Base-by-base conservation (phyloP, 2,888 invertebrate species). In the Cylindroiulus punctatus region DNA sequence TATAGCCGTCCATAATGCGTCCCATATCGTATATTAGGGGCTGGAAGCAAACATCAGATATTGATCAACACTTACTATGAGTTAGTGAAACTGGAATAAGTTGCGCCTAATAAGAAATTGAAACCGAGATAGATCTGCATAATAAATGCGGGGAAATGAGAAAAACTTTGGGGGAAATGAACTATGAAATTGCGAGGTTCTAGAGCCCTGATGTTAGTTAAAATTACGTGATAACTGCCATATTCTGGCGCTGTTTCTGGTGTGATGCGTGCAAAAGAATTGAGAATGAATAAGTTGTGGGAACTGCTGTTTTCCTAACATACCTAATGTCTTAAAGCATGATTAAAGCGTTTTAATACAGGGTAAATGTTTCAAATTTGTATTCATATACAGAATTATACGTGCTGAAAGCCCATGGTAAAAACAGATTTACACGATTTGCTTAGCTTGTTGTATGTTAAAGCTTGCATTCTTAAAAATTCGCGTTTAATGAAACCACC, bases 41-140 rank as follows among this genome's bases (percentile, higher is more conserved):
- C 57, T 57, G n/a, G 57, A 57, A 57, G 57, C 57, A 57, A 57
- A 57, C 57, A 57, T 19, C 57, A n/a, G 57, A 57, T 57, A 57
- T 57, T 57, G 57, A 57, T 57, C 57, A 57, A 57, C 57, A 57
- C 57, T 57, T 57, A n/a, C 57, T n/a, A 57, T 57, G 57, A 57
- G 57, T 57, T 57, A 57, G n/a, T 57, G n/a, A 19, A 3, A 57
- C 14, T n/a, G 57, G n/a, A 19, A 57, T 57, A 57, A 57, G 57
- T 8, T n/a, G 2, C 19, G 57, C n/a, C 57, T 57, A 57, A 57
- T 57, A 57, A 57, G 57, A 57, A 57, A 57, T 22, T 57, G 57
- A 57, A 57, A 57, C 57, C 57, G 22, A 57, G 14, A 57, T 57
- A 57, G 22, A 57, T 14, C 4, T 22, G 57, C 57, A 8, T n/a